Base-by-base conservation (phyloP, 2,888 invertebrate species). In the Calameuta filiformis region DNA sequence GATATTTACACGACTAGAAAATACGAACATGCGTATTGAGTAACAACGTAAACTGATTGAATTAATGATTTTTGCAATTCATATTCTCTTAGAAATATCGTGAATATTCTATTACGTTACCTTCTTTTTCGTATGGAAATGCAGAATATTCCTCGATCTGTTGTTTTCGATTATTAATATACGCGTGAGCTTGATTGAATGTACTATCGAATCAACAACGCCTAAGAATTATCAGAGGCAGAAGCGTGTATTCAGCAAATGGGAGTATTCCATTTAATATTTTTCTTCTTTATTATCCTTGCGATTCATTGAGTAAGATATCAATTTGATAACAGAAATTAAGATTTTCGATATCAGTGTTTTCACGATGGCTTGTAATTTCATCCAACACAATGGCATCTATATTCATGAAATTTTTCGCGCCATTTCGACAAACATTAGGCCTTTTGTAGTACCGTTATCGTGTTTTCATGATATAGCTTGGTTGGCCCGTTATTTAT, bases 1-100 rank as follows among this genome's bases (percentile, higher is more conserved):
- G 56, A 75, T 56, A 75, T 75, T 40, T 76, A 56, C 56, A 31
- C 12, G 40, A 68, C 73, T 79, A 68, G 11, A 30, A 71, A 23
- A 75, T 71, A 71, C 2, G 23, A 56, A 56, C 23, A 56, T 56
- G 56, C 23, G 56, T 56, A 56, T 56, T 56, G 56, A 23, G 9
- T 23, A 56, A 56, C 56, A 56, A 56, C 56, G 23, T 56, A 56
- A 56, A 56, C 56, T 56, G 15, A 56, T 56, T 2, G 23, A 15
- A 56, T 56, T 56, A 56, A 56, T 56, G 23, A 56, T 56, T 56
- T 56, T 56, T 56, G 23, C 23, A 9, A 56, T 56, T 56, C 2
- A 56, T 56, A 56, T 23, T 56, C 56, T 23, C 56, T 56, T 56
- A 9, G 0, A 56, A 56, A 56, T 56, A 23, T 23, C 1, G 56